phyloP scores from a whole-genome alignment of 2,888 invertebrate genomes.

The Netelia virgata region DNA sequence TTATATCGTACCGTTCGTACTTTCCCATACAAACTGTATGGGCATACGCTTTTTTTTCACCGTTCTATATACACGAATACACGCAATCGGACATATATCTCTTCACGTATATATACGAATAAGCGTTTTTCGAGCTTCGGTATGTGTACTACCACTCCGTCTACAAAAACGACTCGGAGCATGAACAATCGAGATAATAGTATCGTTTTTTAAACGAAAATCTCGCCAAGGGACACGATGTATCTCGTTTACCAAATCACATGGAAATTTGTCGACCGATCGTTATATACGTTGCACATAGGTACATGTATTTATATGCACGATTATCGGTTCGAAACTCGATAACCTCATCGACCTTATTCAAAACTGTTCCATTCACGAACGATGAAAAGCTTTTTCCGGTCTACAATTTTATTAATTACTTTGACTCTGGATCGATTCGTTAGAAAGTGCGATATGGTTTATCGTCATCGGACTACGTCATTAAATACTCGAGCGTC shows the following conservation, averaged over 20 bases:
- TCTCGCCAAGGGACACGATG: constrained; percentile 23
- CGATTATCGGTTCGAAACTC: background rate
- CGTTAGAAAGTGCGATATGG: background rate
- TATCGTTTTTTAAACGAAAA: constrained; percentile 10
- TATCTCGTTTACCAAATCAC: constrained; percentile 15
- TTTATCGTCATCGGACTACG: background rate
- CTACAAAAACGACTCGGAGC: background rate
- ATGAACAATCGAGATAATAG: background rate
- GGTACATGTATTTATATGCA: background rate
- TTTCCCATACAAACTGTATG: constrained; percentile 66
- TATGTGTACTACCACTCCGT: constrained; percentile 4
- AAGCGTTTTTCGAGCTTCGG: constrained; percentile 36
- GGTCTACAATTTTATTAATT: background rate
- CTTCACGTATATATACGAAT: constrained; percentile 33
- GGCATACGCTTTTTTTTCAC: constrained; percentile 9
- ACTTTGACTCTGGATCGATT: background rate
- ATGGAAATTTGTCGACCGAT: background rate
- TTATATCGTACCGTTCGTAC: constrained; percentile 74
- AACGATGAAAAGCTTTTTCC: background rate
- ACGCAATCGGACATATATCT: background rate
- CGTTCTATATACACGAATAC: background rate
- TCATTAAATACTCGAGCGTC: background rate
- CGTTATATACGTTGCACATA: background rate
- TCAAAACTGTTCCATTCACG: background rate
- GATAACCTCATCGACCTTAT: background rate